A percentile compares a stretch with the other conserved stretches of the same genome.
These are phyloP conservation scores for Nesometra sesokonis DNA, from an alignment of 35 echinoderm and acorn worm species.

Conservation along the genomic window DNA sequence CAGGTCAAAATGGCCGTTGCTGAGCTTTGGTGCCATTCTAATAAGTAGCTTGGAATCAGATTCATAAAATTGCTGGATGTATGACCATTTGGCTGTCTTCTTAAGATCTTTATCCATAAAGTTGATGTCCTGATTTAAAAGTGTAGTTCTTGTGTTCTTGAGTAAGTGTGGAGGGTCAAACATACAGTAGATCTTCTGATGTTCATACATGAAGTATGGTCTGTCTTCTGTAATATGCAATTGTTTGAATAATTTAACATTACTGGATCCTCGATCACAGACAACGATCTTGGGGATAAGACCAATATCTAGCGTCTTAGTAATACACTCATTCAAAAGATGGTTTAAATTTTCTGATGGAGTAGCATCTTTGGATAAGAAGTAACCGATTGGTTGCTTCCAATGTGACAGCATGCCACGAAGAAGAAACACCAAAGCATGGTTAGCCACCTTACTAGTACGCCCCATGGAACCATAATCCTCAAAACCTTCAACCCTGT, in stretches of 20 bases:
- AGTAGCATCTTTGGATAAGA: slow-evolving; percentile 6
- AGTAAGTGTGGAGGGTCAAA: too few relatives aligned
- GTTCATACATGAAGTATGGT: too few relatives aligned
- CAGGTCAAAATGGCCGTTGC: not conserved
- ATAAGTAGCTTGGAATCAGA: slow-evolving; percentile 6
- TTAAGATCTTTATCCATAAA: too few relatives aligned
- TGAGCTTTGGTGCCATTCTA: slow-evolving; percentile 25
- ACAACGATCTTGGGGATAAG: slow-evolving; percentile 7
- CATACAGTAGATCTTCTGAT: too few relatives aligned
- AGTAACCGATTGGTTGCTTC: slow-evolving; percentile 33
- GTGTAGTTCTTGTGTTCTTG: too few relatives aligned
- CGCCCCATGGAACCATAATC: not conserved
- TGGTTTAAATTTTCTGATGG: not conserved
- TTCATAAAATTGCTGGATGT: slow-evolving; percentile 18
- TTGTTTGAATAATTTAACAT: slow-evolving; percentile 9
- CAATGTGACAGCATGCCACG: slow-evolving; percentile 4
- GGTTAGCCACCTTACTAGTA: not conserved
- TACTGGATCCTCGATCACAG: slow-evolving; percentile 24
- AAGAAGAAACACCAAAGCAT: slow-evolving; percentile 19
- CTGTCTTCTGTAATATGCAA: not conserved
- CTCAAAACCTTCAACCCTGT: slow-evolving; percentile 24
- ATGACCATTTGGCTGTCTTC: slow-evolving; percentile 8
- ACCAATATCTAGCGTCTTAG: not conserved
- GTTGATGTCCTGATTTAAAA: too few relatives aligned
- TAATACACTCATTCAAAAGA: slow-evolving; percentile 14